These are phyloP conservation scores for Exocentrus adspersus DNA, from an alignment of 2,888 invertebrate genomes.

Conservation along the genomic window DNA sequence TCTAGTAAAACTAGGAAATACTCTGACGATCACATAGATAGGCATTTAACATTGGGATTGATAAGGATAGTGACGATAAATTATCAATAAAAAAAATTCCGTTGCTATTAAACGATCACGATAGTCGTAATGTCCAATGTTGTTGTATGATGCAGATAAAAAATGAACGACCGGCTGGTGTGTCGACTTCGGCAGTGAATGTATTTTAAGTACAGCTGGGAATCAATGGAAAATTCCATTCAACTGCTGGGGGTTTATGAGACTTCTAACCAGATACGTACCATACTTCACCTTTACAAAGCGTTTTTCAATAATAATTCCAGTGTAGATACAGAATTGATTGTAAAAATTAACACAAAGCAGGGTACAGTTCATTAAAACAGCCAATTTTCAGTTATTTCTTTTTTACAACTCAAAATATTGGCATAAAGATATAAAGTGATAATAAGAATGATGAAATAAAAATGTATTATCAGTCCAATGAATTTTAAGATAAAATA, in stretches of 20 bases:
- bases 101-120: background rate
- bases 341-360: no score
- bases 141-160: background rate
- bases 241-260: background rate
- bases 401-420: no score
- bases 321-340: no score
- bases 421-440: no score
- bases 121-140: background rate
- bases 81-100: background rate
- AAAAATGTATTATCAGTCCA: no score
- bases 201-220: slow-evolving; percentile 18
- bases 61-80: slow-evolving; percentile 2
- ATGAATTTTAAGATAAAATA: no score
- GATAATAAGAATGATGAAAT: no score
- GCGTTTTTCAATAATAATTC: no score
- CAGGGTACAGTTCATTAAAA: no score
- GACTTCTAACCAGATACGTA: no score
- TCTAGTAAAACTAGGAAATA: background rate
- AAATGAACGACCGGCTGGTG: background rate
- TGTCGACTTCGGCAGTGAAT: slow-evolving; percentile 8
- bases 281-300: no score
- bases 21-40: background rate
- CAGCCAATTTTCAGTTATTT: no score
- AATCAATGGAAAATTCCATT: slow-evolving; percentile 23
- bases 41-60: background rate